Base-by-base conservation (phyloP, 2,797 vertebrate species). In the Macropodus opercularis region DNA sequence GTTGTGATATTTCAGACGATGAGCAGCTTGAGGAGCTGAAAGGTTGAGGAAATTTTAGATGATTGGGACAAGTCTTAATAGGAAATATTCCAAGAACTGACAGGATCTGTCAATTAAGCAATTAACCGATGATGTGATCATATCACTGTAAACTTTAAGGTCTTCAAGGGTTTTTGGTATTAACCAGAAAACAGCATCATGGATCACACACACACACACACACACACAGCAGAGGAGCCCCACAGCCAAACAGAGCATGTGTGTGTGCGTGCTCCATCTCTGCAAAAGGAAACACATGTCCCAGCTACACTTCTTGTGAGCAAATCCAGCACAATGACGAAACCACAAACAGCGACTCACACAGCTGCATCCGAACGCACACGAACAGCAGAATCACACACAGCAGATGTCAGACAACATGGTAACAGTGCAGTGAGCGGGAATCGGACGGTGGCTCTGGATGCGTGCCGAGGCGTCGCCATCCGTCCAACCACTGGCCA, bases 291-390 rank as follows among this genome's bases (percentile, higher is more conserved):
- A 21, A 42, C 57, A 54, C 55, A 67, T 57, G 32, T 3, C 21
- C 51, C 81, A 83, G 52, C 76, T 81, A 72, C 34, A 47, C 65
- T 77, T 82, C 81, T 57, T 74, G 55, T 18, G 14, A 40, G 29
- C 40, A 59, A n/a, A 50, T 44, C 51, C n/a, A 38, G 36, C 52
- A 63, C 42, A 63, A 19, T 47, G 13, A 55, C 38, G 40, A 32
- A 65, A 26, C 13, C 22, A 59, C 21, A 77, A 52, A 53, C 29
- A 59, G 35, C 8, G 24, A 26, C 17, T 21, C 19, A 31, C 46
- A 57, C 36, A 63, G 35, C 22, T 27, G 21, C 27, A 61, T 34
- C 5, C 15, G 10, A 23, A 58, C 36, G 27, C 59, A 38, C 51
- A 17, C 26, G 21, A 41, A 43, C 63, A 32, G 15, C n/a, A n/a